These are phyloP conservation scores for Notothenia coriiceps DNA, from an alignment of 2,113 vertebrate species.

Conservation along the genomic window DNA sequence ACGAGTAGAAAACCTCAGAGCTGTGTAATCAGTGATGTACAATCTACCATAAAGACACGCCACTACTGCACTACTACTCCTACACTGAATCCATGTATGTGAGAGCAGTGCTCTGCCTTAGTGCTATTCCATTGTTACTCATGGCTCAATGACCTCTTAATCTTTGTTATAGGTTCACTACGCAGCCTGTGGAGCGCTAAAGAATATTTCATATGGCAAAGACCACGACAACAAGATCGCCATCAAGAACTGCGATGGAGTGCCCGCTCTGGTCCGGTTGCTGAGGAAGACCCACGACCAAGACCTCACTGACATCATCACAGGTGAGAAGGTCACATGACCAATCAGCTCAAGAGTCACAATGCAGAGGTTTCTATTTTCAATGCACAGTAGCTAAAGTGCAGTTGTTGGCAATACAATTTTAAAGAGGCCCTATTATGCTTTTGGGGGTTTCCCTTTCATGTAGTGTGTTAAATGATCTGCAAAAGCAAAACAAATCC, in stretches of 20 bases:
- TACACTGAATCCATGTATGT: background rate
- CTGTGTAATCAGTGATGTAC: background rate
- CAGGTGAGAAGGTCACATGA: conserved; percentile 81
- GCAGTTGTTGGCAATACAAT: too few relatives aligned
- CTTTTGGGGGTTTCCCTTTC: too few relatives aligned
- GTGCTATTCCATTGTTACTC: background rate
- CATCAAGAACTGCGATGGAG: conserved; percentile 97
- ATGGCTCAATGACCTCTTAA: conserved; percentile 12
- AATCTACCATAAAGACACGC: background rate
- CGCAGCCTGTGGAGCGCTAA: conserved; percentile 94
- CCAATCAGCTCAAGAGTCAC: background rate
- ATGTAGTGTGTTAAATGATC: too few relatives aligned
- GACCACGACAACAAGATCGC: conserved; percentile 97
- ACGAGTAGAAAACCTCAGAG: background rate
- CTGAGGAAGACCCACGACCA: conserved; percentile 92
- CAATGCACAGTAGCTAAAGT: too few relatives aligned
- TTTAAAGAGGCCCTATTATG: too few relatives aligned
- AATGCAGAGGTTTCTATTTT: too few relatives aligned
- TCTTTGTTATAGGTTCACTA: conserved; percentile 82
- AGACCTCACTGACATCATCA: conserved; percentile 94
- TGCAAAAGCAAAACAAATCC: too few relatives aligned
- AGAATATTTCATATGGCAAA: conserved; percentile 95
- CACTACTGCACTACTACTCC: background rate
- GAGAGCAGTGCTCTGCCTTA: background rate
- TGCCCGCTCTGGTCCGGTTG: conserved; percentile 90